These are phyloP conservation scores for Aproaerema taeniolella DNA, from an alignment of 2,888 invertebrate genomes.

Conservation along the genomic window DNA sequence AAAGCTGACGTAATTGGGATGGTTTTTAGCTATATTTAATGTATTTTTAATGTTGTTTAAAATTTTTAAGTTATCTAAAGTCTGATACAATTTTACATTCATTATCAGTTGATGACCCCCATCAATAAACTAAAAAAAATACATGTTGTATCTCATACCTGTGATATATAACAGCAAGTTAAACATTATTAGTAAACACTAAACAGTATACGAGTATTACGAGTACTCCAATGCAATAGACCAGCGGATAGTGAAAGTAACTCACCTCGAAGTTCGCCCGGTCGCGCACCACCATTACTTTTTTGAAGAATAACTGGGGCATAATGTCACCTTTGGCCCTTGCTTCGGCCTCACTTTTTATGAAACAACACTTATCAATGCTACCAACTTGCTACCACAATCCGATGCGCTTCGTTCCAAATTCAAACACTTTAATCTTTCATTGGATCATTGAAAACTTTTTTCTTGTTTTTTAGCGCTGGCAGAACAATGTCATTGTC, in stretches of 20 bases:
- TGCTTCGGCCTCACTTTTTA: neutral
- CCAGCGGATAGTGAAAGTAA: conserved; percentile 63
- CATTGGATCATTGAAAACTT: conserved; percentile 9
- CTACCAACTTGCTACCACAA: neutral
- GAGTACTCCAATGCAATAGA: too few relatives aligned
- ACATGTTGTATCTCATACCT: too few relatives aligned
- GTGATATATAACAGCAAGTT: too few relatives aligned
- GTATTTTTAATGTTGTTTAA: too few relatives aligned
- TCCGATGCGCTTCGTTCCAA: conserved; percentile 12
- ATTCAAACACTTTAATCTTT: conserved; percentile 9
- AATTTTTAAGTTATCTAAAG: too few relatives aligned
- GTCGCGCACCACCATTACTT: conserved; percentile 70
- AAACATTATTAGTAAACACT: too few relatives aligned
- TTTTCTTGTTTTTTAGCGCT: conserved; percentile 10
- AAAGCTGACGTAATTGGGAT: too few relatives aligned
- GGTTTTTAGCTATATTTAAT: too few relatives aligned
- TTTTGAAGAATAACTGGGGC: conserved; percentile 76
- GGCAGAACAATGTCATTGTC: conserved; percentile 10
- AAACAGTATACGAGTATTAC: too few relatives aligned
- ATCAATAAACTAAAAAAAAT: too few relatives aligned
- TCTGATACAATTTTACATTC: too few relatives aligned
- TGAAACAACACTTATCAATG: conserved; percentile 1
- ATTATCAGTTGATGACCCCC: too few relatives aligned
- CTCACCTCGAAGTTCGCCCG: conserved; percentile 67
- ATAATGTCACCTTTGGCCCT: conserved; percentile 50